Evolutionary conservation across 2,113 vertebrate genomes (phyloP).

Genomic region (Casuarius casuarius): DNA sequence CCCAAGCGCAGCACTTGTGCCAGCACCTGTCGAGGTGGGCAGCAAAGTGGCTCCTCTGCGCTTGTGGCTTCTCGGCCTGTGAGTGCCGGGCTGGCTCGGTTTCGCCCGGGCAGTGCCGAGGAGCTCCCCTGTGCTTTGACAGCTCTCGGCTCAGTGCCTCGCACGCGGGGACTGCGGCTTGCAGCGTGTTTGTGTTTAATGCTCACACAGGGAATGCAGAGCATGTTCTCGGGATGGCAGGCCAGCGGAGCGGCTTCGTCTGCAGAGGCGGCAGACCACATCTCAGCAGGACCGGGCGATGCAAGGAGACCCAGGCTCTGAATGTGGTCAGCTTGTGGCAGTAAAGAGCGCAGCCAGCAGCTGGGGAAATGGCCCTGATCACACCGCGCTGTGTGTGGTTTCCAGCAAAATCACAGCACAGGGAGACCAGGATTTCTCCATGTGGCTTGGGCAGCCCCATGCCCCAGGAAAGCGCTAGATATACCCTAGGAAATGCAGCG

Average conservation of each 20-base stretch:
- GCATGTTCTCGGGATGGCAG: neutral
- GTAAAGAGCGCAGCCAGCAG: neutral
- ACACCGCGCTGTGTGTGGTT: neutral
- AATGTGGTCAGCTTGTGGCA: neutral
- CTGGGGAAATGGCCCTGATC: rapidly evolving
- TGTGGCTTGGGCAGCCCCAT: neutral
- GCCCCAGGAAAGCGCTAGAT: neutral
- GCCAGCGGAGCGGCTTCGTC: neutral
- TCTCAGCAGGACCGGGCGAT: neutral
- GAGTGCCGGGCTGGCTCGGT: neutral
- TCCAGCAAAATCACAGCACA: neutral
- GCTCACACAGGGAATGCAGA: neutral
- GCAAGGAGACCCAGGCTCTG: neutral
- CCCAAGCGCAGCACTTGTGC: too few species aligned
- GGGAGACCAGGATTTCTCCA: neutral
- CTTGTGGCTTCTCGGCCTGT: rapidly evolving
- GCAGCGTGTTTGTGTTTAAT: neutral
- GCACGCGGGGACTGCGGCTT: rapidly evolving
- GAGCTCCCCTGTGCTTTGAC: neutral
- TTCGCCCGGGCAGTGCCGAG: rapidly evolving
- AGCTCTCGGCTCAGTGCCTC: neutral
- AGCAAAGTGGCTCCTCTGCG: neutral
- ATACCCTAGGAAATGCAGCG: neutral
- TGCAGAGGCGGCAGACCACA: neutral
- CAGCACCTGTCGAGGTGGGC: neutral